Evolutionary conservation across 1,140 invertebrate genomes (phyloP).

Genomic region (Nomia melanderi): DNA sequence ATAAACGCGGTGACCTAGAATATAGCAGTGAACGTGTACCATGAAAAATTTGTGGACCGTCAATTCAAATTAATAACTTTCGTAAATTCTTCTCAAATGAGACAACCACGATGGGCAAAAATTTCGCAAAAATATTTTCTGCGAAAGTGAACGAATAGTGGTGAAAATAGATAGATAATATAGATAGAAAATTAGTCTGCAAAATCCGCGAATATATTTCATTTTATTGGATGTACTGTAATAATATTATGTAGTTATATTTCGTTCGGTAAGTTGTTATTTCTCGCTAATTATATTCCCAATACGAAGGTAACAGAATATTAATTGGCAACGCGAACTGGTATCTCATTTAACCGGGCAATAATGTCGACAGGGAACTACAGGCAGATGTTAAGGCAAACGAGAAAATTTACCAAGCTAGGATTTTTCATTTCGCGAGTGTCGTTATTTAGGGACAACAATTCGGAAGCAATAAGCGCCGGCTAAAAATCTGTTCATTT

Average conservation of each 20-base stretch:
- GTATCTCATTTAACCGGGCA: neutral
- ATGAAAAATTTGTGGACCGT: neutral
- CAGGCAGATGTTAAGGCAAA: neutral
- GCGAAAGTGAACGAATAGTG: too few relatives aligned
- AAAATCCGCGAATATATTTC: too few relatives aligned
- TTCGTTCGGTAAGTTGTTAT: too few relatives aligned
- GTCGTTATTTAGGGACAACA: neutral
- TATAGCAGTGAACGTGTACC: neutral
- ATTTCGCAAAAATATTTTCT: too few relatives aligned
- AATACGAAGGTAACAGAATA: neutral
- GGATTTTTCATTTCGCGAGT: neutral
- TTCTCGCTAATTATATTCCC: neutral
- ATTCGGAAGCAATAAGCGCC: neutral
- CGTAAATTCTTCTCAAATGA: neutral
- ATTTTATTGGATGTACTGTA: neutral
- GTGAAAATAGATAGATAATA: too few relatives aligned
- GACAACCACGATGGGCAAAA: too few relatives aligned
- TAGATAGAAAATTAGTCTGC: too few relatives aligned
- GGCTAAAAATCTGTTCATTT: neutral
- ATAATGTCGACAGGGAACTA: neutral
- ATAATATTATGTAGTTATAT: neutral
- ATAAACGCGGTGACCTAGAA: neutral
- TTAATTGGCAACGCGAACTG: neutral
- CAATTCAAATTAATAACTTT: neutral
- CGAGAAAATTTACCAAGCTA: neutral